Evolutionary conservation across 2,113 vertebrate species (phyloP).

Genomic region (Chaenogobius annularis): DNA sequence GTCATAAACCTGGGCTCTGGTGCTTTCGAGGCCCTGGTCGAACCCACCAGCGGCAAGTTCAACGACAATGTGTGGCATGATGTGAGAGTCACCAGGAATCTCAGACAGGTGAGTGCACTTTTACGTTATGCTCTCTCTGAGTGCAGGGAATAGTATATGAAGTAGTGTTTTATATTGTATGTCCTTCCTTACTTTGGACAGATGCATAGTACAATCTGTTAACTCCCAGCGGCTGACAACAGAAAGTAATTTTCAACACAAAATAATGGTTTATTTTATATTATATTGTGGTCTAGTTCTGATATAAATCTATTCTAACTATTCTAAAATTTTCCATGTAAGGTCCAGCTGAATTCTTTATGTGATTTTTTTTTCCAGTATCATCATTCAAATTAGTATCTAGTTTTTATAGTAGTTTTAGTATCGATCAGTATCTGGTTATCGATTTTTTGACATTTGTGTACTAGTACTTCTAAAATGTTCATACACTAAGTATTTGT

Average conservation of each 20-base stretch:
- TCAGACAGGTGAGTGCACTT: conserved; percentile 85
- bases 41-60: conserved; percentile 91
- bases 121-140: not conserved
- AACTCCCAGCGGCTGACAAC: not conserved
- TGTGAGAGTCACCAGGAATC: conserved; percentile 91
- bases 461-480: no score
- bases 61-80: conserved; percentile 93
- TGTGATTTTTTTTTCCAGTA: no score
- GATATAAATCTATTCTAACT: no score
- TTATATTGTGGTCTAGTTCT: no score
- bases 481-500: no score
- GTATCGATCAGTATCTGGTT: no score
- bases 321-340: no score
- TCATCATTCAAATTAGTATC: no score
- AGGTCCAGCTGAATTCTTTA: no score
- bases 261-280: not conserved
- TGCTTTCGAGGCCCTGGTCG: conserved; percentile 93
- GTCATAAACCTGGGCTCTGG: conserved; percentile 96
- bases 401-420: no score
- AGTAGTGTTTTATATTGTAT: not conserved
- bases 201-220: not conserved
- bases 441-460: no score
- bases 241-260: not conserved
- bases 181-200: not conserved
- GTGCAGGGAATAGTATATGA: not conserved